Evolutionary conservation across 2,888 invertebrate species (phyloP).

Genomic region (Panzeria rudis): DNA sequence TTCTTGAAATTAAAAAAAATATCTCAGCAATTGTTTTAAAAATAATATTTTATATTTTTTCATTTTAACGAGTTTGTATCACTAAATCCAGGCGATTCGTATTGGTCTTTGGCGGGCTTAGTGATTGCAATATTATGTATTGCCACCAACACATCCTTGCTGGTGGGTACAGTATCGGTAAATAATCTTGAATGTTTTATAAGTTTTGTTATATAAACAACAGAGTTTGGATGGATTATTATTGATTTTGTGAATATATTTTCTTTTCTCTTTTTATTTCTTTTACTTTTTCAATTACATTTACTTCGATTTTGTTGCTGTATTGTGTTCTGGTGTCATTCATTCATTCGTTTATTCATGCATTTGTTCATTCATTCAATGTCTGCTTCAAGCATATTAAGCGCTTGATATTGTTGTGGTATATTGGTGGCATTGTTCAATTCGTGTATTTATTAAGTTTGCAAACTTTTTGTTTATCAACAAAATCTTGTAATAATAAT

Average conservation of each 20-base stretch:
- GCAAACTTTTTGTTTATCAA: slow-evolving; percentile 49
- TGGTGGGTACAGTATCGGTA: slow-evolving; percentile 36
- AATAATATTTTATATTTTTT: too few species aligned
- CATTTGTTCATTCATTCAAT: not conserved
- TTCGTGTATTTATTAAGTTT: slow-evolving; percentile 48
- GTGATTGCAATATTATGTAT: slow-evolving; percentile 42
- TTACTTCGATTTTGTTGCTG: not conserved
- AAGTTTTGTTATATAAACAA: not conserved
- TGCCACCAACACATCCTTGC: slow-evolving; percentile 20
- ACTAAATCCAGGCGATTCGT: slow-evolving; percentile 31
- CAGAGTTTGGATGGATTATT: slow-evolving; percentile 46
- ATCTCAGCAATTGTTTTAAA: too few species aligned
- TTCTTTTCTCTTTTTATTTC: not conserved
- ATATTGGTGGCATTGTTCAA: slow-evolving; percentile 44
- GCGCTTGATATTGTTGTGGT: slow-evolving; percentile 47
- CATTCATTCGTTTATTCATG: not conserved
- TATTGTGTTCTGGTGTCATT: not conserved
- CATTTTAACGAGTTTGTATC: not conserved
- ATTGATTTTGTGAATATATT: slow-evolving; percentile 16
- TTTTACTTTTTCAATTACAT: slow-evolving; percentile 14
- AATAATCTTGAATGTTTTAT: not conserved
- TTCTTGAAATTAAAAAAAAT: too few species aligned
- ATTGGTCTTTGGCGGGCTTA: slow-evolving; percentile 52
- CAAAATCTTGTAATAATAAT: slow-evolving; percentile 42
- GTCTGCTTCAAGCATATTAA: not conserved